Evolutionary conservation across 1,140 invertebrate species (phyloP), one percentile per base, ranked within the genome.

Genomic region (Proctacanthus coquilletti): DNA sequence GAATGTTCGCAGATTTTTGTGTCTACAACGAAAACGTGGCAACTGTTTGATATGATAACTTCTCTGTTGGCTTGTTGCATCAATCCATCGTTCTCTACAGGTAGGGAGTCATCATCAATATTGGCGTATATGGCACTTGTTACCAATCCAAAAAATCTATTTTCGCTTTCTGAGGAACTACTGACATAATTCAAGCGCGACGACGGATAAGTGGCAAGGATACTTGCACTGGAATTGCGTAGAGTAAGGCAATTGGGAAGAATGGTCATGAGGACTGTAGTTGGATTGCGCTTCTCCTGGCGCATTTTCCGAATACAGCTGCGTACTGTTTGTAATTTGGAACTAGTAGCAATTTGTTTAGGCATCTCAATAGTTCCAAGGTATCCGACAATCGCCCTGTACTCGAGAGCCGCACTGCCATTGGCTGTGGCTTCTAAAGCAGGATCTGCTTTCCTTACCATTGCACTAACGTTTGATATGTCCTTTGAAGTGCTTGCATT

Each of bases 331-430:
- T 78, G 75, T 30, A 82, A 68, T 51, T 81, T 76, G 5, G 77
- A 78, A 33, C 74, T 77, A 0, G 82, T 72, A 35, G 80, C 74
- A 27, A 83, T 64, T 50, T 89, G 82, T 56, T 83, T 80, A 0
- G 89, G 89, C 68, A 92, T 92, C 63, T 95, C 91, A 34, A 95
- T 92, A 1, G 89, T 93, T 4, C 92, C 91, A 33, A 95, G 68
- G 60, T 95, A 96, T 0, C 91, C 89, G 3, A 95, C 85, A 11
- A 95, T 74, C 1, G 83, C 84, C 42, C 81, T 73, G 48, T 84
- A 84, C 38, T 87, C 77, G 18, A 82, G 64, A 23, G 72, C 69
- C 33, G 71, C 70, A 8, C 57, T 57, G 32, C 70, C 68, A 36
- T 63, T 42, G 23, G 42, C n/a, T n/a, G n/a, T n/a, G n/a, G 9